phyloP scores from a whole-genome alignment of 2,797 vertebrate species.

The Sus cebifrons region DNA sequence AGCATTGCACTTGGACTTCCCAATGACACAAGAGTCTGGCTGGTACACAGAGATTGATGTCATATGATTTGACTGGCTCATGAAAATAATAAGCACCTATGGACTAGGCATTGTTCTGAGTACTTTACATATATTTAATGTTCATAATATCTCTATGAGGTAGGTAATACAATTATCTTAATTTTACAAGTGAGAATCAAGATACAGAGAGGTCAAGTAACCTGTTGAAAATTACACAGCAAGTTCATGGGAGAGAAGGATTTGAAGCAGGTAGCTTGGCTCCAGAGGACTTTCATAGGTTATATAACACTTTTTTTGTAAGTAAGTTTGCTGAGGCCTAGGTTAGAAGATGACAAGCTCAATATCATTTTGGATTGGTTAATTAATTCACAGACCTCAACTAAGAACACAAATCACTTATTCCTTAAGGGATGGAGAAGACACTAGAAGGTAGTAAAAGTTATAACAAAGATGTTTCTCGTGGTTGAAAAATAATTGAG shows the following conservation, averaged over 20 bases:
- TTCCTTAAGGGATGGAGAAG: background rate
- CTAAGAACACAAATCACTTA: background rate
- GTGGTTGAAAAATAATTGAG: background rate
- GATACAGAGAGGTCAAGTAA: background rate
- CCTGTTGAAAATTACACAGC: background rate
- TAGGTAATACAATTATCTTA: background rate
- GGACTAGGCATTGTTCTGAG: background rate
- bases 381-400: background rate
- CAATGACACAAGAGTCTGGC: background rate
- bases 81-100: background rate
- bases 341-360: background rate
- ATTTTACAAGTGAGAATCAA: conserved; percentile 61
- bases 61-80: background rate
- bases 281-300: background rate
- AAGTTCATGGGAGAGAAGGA: background rate
- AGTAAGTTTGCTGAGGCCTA: background rate
- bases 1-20: background rate
- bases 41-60: background rate
- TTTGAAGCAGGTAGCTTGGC: background rate
- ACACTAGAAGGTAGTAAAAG: background rate
- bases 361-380: background rate
- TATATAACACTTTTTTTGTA: background rate
- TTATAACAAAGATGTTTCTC: background rate
- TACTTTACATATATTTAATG: background rate
- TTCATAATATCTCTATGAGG: conserved; percentile 31